Evolutionary conservation across 2,888 invertebrate species (phyloP), one percentile per base, ranked within the genome.

Genomic region (Drosophila longiperda): DNA sequence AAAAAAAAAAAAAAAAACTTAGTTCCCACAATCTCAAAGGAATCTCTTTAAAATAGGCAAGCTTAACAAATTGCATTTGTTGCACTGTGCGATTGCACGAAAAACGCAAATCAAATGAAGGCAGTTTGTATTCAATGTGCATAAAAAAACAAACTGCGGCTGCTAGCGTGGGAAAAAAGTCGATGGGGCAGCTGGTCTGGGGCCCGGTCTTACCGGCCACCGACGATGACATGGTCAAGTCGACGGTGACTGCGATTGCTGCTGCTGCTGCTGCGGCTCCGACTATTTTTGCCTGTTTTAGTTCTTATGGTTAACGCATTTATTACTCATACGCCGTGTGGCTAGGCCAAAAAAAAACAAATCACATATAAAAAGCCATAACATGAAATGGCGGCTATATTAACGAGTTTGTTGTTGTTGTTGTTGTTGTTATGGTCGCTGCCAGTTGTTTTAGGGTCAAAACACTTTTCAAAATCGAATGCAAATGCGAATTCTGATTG

Each of bases 121-220:
- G 68, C 57, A 87, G 78, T 83, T 87, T 73, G 70, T 73, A 83
- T 69, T 61, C 71, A 53, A 69, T 66, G 79, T 83, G 83, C 83
- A 87, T 86, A 78, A 54, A 34, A 53, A 34, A 17, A 3, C 17
- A 52, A 53, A 72, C 60, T 65, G 83, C 60, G 61, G 48, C 69
- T 29, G 71, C 63, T 66, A 89, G 72, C 87, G 84, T 85, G 89
- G 84, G 84, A 89, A 85, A 89, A 86, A 72, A 17, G 57, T 45
- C 61, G 61, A 48, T 71, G 75, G 71, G 61, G 45, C 75, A 52
- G 75, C 54, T 60, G 75, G 15, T 15, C 4, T 23, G 34, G 60
- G 58, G 54, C 67, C 62, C 48, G 71, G 49, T 66, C 34, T 20
- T 26, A 40, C 57, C 45, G 78, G 55, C 80, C 80, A 67, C 64